phyloP scores from a whole-genome alignment of 1,140 invertebrate species.

The Heliconius eleuchia region DNA sequence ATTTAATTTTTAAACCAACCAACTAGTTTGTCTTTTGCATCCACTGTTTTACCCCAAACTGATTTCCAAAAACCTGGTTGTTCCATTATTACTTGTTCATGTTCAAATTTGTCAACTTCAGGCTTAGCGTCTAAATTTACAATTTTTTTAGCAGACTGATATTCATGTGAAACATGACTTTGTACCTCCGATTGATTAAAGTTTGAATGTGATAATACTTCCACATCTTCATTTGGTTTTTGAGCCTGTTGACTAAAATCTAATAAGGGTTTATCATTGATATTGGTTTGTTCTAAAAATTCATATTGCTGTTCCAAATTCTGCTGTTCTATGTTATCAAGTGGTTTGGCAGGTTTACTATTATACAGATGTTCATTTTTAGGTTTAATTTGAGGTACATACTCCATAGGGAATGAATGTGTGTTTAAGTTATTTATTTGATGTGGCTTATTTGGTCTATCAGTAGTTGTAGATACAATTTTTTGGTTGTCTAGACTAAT shows the following conservation, averaged over 20 bases:
- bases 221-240: conserved; percentile 26
- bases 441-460: conserved; percentile 6
- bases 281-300: not conserved
- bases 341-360: not conserved
- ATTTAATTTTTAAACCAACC: conserved; percentile 67
- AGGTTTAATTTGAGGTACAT: not conserved
- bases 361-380: not conserved
- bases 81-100: conserved; percentile 43
- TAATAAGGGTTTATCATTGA: not conserved
- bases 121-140: conserved; percentile 27
- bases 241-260: conserved; percentile 42
- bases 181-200: not conserved
- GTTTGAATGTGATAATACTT: conserved; percentile 9
- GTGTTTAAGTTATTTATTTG: not conserved
- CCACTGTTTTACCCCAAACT: conserved; percentile 79
- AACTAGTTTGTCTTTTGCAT: conserved; percentile 80
- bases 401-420: not conserved
- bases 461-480: conserved; percentile 15
- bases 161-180: not conserved
- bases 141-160: conserved; percentile 30
- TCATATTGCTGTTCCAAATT: conserved; percentile 20
- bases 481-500: conserved; percentile 22
- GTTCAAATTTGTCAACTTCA: conserved; percentile 17
- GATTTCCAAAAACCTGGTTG: conserved; percentile 81
- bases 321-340: conserved; percentile 23